A percentile compares a stretch with the other conserved stretches of the same genome.
Evolutionary conservation across 64 coral and sea anemone genomes (phyloP).

Genomic region (Montipora sp.): DNA sequence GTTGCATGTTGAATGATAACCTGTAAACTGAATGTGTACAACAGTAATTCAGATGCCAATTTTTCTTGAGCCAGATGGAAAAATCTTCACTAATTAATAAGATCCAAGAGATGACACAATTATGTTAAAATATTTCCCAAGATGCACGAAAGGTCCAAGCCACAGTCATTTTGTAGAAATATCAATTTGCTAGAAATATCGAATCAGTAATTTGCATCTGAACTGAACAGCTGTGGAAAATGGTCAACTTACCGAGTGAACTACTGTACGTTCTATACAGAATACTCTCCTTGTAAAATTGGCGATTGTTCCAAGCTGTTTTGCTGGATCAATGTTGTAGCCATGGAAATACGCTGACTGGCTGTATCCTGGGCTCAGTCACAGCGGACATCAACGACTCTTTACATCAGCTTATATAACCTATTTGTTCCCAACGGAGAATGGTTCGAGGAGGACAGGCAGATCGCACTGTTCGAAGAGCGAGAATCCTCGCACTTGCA

Average conservation of each 20-base stretch:
- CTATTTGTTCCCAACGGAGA: neutral
- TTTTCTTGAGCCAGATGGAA: no score
- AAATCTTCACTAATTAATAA: no score
- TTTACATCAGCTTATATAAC: no score
- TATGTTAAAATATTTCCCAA: no score
- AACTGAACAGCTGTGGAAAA: neutral
- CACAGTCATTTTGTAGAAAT: no score
- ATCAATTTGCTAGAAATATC: no score
- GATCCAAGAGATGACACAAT: no score
- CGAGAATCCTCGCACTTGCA: conserved; percentile 95
- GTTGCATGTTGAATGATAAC: conserved; percentile 69
- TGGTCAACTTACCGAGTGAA: neutral
- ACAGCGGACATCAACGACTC: neutral
- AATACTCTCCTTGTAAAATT: neutral
- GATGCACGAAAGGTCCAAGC: no score
- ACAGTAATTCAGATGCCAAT: no score
- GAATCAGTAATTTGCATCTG: no score
- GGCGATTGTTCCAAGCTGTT: no score
- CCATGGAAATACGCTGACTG: conserved; percentile 1
- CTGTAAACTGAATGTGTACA: neutral
- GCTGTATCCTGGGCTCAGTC: neutral
- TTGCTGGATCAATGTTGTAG: neutral
- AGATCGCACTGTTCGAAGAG: conserved; percentile 80
- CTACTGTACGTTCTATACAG: neutral
- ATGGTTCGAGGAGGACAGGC: conserved; percentile 97